Base-by-base conservation (phyloP, 2,888 invertebrate genomes). In the Xanthia icteritia region DNA sequence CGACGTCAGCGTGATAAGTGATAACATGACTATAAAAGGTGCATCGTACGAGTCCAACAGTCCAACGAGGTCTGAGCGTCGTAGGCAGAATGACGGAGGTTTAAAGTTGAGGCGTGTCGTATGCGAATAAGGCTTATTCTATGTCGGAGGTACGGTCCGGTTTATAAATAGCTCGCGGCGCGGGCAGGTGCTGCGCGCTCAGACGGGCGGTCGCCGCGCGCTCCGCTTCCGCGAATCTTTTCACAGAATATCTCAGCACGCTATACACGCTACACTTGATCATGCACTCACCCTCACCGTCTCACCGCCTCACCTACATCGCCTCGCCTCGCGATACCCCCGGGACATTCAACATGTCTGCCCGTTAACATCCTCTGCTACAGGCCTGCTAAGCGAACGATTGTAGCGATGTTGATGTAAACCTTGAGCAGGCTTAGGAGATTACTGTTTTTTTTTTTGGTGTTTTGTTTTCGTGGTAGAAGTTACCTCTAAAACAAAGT, bases 191-290 rank as follows among this genome's bases (percentile, higher is more conserved):
- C 92, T 87, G 89, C 90, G 83, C 89, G 94, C 94, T 93, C 94
- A 96, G 96, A 96, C 96, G 94, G 88, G 88, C 92, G 95, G 96
- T 91, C 96, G 96, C 96, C 96, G 91, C 86, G 92, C 95, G 95
- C 95, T 94, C 89, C 85, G 92, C 94, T 95, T 95, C 95, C 95
- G 95, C 94, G 94, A 95, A 93, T 91, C 91, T 89, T 87, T 89
- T 86, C 88, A 87, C 90, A 85, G 86, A 85, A 82, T 86, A 82
- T 87, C 82, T 86, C 76, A 79, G 83, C 85, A 82, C 73, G 78
- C 80, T 82, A 84, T 79, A 85, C 84, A 79, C 68, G 79, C 78
- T 82, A 84, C 77, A 88, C 85, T 88, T 83, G 85, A 78, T 68
- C 79, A 82, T 80, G 81, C 76, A 76, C 71, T 74, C 78, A 67